These are phyloP conservation scores for Corythoichthys intestinalis DNA, from an alignment of 2,113 vertebrate species.

Conservation along the genomic window DNA sequence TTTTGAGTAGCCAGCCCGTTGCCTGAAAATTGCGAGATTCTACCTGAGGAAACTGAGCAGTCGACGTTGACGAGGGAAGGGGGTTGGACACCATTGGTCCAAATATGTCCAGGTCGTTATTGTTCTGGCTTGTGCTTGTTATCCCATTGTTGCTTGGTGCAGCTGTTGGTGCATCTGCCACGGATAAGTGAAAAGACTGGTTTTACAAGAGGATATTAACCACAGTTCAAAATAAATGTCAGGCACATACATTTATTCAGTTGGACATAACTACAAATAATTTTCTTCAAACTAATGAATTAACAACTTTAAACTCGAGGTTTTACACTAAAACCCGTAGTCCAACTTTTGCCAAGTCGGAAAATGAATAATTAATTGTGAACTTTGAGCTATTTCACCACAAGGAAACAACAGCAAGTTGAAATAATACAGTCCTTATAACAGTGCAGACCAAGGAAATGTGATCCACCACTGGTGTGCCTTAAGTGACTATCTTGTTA, in stretches of 20 bases:
- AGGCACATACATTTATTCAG: background rate
- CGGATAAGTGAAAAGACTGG: slow-evolving; percentile 63
- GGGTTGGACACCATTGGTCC: slow-evolving; percentile 99
- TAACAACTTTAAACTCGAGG: too few relatives aligned
- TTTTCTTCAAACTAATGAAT: background rate
- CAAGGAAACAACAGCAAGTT: slow-evolving; percentile 25
- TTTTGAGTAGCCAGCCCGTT: background rate
- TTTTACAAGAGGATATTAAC: slow-evolving; percentile 21
- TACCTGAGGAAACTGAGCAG: slow-evolving; percentile 70
- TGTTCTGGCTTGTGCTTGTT: slow-evolving; percentile 71
- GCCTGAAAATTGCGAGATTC: slow-evolving; percentile 2
- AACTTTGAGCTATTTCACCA: slow-evolving; percentile 17
- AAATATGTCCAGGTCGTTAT: slow-evolving; percentile 96
- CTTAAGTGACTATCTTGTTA: background rate
- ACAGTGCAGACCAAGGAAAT: background rate
- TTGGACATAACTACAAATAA: background rate
- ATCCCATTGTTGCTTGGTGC: slow-evolving; percentile 78
- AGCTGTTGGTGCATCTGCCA: slow-evolving; percentile 80
- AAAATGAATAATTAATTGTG: slow-evolving; percentile 22
- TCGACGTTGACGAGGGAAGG: slow-evolving; percentile 78
- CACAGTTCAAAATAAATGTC: too few relatives aligned
- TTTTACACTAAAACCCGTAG: background rate
- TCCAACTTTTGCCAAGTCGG: background rate
- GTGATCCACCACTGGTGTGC: background rate
- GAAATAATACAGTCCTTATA: background rate